phyloP scores from a whole-genome alignment of 2,888 invertebrate species.

The Erebia palarica region DNA sequence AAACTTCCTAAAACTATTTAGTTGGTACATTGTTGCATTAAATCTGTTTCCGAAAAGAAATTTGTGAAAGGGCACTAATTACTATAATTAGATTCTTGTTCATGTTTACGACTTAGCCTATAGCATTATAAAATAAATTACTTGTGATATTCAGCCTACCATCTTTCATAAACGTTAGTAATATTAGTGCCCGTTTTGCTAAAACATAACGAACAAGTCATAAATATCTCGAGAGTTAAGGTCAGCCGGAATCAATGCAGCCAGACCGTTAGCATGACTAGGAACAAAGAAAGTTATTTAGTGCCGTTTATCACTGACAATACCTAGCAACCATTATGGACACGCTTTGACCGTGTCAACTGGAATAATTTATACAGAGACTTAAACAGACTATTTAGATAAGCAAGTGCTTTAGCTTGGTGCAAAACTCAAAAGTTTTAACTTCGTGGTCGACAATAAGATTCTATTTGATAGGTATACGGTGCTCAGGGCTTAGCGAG shows the following conservation, averaged over 20 bases:
- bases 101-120: too few relatives aligned
- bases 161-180: slow-evolving; percentile 9
- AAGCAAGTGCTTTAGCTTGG: background rate
- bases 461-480: too few relatives aligned
- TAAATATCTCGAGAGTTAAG: slow-evolving; percentile 34
- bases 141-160: background rate
- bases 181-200: slow-evolving; percentile 13
- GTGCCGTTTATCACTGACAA: slow-evolving; percentile 32
- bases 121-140: background rate
- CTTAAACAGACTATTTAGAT: background rate
- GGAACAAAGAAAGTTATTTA: slow-evolving; percentile 34
- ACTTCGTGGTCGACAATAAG: too few relatives aligned
- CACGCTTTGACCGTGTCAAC: slow-evolving; percentile 19
- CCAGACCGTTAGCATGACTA: slow-evolving; percentile 29
- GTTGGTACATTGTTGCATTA: too few relatives aligned
- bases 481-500: too few relatives aligned
- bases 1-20: too few relatives aligned
- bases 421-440: background rate
- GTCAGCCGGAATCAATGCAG: slow-evolving; percentile 33
- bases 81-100: too few relatives aligned
- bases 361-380: slow-evolving; percentile 5
- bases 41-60: too few relatives aligned
- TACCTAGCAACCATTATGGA: slow-evolving; percentile 21
- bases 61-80: too few relatives aligned
- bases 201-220: slow-evolving; percentile 26